Conservation (phyloP, 2,113 vertebrate species). For the Varanus komodoensis region DNA sequence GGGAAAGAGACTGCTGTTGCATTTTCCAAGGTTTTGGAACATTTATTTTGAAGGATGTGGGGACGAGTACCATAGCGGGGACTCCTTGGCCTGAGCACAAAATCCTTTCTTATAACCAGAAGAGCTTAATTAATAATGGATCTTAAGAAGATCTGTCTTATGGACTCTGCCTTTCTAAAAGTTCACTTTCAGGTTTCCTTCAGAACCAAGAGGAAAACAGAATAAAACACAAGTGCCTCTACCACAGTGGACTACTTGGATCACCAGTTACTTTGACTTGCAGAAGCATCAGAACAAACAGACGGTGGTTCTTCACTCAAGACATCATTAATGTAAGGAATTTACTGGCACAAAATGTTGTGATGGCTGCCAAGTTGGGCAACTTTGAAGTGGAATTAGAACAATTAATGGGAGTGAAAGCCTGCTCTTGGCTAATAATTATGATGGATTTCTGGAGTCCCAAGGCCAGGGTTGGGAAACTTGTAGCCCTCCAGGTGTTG, state of each 20-base stretch:
- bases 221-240: neutral
- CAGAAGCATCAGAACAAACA: neutral
- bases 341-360: neutral
- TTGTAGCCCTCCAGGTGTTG: no score
- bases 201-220: no score
- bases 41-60: no score
- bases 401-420: neutral
- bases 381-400: neutral
- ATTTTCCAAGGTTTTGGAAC: no score
- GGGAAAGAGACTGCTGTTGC: no score
- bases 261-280: neutral
- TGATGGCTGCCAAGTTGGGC: neutral
- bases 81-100: no score
- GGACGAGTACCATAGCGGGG: no score
- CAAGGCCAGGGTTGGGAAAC: no score
- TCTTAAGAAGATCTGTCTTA: neutral
- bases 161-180: neutral
- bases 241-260: neutral
- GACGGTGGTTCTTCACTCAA: no score
- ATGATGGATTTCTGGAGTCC: neutral
- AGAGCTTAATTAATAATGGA: neutral
- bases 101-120: neutral
- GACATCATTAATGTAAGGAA: neutral
- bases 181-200: no score
- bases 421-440: neutral